Evolutionary conservation across 2,113 vertebrate genomes (phyloP).

Genomic region (Neogale vison): DNA sequence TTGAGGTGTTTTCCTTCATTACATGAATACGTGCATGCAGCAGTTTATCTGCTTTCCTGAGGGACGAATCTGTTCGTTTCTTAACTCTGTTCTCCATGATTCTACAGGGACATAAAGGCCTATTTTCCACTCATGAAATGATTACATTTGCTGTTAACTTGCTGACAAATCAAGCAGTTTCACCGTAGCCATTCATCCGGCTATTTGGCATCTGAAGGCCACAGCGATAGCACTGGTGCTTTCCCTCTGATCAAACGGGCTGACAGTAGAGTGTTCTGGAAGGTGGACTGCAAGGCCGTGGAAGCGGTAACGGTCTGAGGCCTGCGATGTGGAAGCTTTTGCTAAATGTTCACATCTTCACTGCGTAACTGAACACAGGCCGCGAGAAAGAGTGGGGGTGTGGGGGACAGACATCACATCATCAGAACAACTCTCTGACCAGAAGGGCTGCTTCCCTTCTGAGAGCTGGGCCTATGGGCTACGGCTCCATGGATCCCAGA

Average conservation of each 20-base stretch:
- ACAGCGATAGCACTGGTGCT: neutral
- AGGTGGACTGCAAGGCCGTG: neutral
- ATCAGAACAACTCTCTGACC: neutral
- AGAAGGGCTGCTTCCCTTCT: neutral
- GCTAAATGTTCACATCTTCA: neutral
- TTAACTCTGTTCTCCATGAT: slow-evolving; percentile 36
- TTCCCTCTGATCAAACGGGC: no score
- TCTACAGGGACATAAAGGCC: slow-evolving; percentile 43
- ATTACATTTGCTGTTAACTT: slow-evolving; percentile 73
- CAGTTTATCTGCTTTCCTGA: slow-evolving; percentile 50
- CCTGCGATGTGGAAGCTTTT: neutral
- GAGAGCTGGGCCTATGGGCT: neutral
- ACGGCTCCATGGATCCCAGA: rapidly evolving
- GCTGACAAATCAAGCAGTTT: slow-evolving; percentile 33
- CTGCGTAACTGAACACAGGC: neutral
- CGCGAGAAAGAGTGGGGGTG: neutral
- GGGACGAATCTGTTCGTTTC: slow-evolving; percentile 45
- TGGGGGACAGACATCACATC: neutral
- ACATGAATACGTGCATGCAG: slow-evolving; percentile 58
- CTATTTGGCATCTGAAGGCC: slow-evolving; percentile 29
- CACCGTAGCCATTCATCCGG: slow-evolving; percentile 47
- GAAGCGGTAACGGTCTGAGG: neutral
- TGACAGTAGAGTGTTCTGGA: rapidly evolving
- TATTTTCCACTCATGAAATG: slow-evolving; percentile 66
- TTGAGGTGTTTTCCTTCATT: slow-evolving; percentile 29